Base-by-base conservation (phyloP, 2,113 vertebrate species). In the Chaenocephalus aceratus region DNA sequence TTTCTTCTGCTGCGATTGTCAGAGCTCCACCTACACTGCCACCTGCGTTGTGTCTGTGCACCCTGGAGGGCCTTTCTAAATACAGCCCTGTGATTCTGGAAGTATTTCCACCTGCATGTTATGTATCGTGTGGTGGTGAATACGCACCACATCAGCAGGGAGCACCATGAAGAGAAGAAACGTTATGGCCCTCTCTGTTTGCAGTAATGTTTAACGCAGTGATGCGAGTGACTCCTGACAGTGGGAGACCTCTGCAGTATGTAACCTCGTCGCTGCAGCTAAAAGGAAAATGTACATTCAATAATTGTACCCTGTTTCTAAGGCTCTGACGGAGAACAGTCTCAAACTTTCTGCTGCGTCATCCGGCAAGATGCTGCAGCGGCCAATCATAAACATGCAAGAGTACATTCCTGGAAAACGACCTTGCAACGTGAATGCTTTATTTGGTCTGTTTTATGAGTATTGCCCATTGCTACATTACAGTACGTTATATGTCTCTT, bases 41-140 rank as follows among this genome's bases (percentile, higher is more conserved):
- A 84, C 73, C 82, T 83, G 79, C 67, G 64, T 15, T 56, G 76
- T 74, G 78, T 78, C 83, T 74, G 41, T 51, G 41, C 64, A 30
- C 59, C 49, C 79, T 3, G 23, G 30, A 72, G 72, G 54, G 53
- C 51, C 57, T 57, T 48, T 74, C 78, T 57, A 79, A 84, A 84
- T 75, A 44, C 73, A 69, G 66, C 73, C 10, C 26, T 12, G 12
- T 0, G 5, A 58, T 9, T n/a, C 9, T 10, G 54, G 21, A 64
- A 45, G 45, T 77, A 18, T 66, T 69, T 54, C 36, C 49, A 26
- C 18, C 45, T 23, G 51, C 30, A 2, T 63, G 62, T 65, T 59
- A 49, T 18, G 41, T 7, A 10, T 51, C 26, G 63, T 13, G 74
- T 21, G 36, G 77, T 3, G 51, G 51, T 64, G 62, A 68, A 34